These are phyloP conservation scores for Diadophis punctatus DNA, from an alignment of 2,113 vertebrate species.

Conservation along the genomic window DNA sequence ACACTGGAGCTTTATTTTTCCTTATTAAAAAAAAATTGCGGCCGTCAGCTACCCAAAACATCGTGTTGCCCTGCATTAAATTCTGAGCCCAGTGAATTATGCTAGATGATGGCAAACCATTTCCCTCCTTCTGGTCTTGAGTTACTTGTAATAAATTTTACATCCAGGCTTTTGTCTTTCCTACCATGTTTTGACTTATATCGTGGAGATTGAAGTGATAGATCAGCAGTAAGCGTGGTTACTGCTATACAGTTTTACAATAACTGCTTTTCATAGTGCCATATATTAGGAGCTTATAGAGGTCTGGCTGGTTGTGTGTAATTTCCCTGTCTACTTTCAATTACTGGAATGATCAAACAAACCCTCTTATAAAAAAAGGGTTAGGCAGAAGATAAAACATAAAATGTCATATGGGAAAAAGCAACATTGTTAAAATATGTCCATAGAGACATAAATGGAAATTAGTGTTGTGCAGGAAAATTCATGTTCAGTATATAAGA, in stretches of 20 bases:
- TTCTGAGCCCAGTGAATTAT: background rate
- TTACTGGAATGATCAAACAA: background rate
- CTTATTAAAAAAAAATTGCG: background rate
- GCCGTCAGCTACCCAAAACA: background rate
- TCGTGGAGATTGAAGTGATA: constrained; percentile 3
- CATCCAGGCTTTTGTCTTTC: background rate
- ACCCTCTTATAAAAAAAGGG: background rate
- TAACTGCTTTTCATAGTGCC: constrained; percentile 18
- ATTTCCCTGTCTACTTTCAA: background rate
- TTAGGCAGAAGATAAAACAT: background rate
- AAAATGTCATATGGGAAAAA: background rate
- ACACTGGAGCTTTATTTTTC: background rate
- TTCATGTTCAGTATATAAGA: background rate
- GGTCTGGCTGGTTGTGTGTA: background rate
- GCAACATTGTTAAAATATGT: background rate
- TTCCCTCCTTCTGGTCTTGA: background rate
- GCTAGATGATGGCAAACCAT: background rate
- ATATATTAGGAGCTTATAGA: constrained; percentile 2
- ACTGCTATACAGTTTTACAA: constrained; percentile 17
- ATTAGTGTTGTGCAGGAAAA: background rate
- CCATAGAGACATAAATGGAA: background rate
- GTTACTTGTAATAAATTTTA: constrained; percentile 4
- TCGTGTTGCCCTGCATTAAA: background rate
- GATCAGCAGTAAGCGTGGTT: background rate
- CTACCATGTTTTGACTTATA: background rate